Conservation (phyloP, 2,113 vertebrate genomes). For the Elaphurus davidianus region DNA sequence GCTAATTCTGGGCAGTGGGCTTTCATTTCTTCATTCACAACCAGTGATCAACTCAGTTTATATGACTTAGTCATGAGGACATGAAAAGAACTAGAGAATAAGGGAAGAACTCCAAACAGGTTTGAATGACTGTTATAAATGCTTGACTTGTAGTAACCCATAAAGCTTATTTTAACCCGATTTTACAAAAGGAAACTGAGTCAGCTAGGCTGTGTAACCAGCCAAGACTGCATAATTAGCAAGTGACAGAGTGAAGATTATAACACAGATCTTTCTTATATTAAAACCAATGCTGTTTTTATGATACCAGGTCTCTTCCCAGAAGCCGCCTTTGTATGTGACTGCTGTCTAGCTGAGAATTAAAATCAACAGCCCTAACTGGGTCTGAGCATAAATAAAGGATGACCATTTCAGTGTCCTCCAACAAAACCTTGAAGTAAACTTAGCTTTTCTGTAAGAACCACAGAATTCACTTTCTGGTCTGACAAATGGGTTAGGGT, state of each 20-base stretch:
- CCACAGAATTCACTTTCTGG: background rate
- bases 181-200: slow-evolving; percentile 20
- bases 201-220: background rate
- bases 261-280: background rate
- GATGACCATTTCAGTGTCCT: background rate
- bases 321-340: background rate
- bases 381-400: background rate
- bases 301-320: background rate
- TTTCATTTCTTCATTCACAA: background rate
- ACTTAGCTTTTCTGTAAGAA: background rate
- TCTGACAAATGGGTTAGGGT: background rate
- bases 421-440: background rate
- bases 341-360: background rate
- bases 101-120: background rate
- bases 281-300: background rate
- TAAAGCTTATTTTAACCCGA: background rate
- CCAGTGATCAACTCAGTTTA: background rate
- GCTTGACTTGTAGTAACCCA: background rate
- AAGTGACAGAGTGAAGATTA: background rate
- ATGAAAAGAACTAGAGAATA: background rate
- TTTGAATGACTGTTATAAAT: background rate
- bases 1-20: background rate
- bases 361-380: background rate
- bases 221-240: background rate
- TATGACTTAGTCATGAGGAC: background rate